Base-by-base conservation (phyloP, 2,888 invertebrate species). In the Liodrosophila aerea region DNA sequence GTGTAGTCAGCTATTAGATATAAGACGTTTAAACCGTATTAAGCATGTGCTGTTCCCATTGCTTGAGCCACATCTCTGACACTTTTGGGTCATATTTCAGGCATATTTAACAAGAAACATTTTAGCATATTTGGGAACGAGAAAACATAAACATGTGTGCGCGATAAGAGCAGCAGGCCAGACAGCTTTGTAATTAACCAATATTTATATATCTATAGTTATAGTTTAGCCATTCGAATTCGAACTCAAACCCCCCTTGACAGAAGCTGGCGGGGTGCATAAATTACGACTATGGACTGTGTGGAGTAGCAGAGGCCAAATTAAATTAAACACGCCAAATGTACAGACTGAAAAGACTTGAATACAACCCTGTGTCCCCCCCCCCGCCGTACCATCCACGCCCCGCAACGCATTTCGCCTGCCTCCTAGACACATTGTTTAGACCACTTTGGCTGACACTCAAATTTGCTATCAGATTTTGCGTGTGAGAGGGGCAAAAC, bases 391-490 rank as follows among this genome's bases (percentile, higher is more conserved):
- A 16, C 18, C 9, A 15, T 34, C 50, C 30, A 37, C 4, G 15
- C 36, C 29, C 11, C 27, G 1, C n/a, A 4, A 40, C 12, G 39
- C 13, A 5, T 5, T 18, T 47, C 47, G 39, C 52, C 39, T 29
- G 16, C 49, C 34, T 29, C 54, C 50, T 34, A 52, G 65, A 47
- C 77, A 66, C 73, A 78, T 77, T 76, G 77, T 71, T 80, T 63
- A 41, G 74, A 74, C 83, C 78, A 78, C 83, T 83, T 83, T 71
- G 76, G 54, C 70, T 69, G 78, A 78, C 78, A 78, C 78, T 78
- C 78, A 80, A 76, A 72, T 83, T 76, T 68, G 80, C 69, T 78
- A 78, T 78, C 80, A 73, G 78, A 83, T 78, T 76, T 68, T 76
- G 78, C 73, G 72, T 78, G 69, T 39, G 18, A 39, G 39, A n/a